phyloP scores from a whole-genome alignment of 2,888 invertebrate species.

The Leucoma salicis region DNA sequence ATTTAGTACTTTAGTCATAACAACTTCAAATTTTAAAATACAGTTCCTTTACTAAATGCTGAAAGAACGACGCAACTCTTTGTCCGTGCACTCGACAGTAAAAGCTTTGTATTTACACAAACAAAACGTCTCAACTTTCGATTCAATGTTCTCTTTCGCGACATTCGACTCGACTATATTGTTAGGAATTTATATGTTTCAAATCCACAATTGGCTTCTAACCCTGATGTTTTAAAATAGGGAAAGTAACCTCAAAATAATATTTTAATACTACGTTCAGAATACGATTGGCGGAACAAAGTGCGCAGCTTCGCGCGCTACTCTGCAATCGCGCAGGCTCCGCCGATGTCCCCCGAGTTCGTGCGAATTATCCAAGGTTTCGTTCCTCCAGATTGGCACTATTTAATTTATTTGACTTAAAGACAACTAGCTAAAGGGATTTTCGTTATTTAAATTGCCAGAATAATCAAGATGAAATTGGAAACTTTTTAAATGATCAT shows the following conservation, averaged over 20 bases:
- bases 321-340: slow-evolving; percentile 52
- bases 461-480: slow-evolving; percentile 14
- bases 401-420: slow-evolving; percentile 11
- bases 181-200: slow-evolving; percentile 45
- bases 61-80: slow-evolving; percentile 65
- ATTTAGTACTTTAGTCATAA: slow-evolving; percentile 43
- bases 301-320: slow-evolving; percentile 56
- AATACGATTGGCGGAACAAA: slow-evolving; percentile 64
- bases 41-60: slow-evolving; percentile 51
- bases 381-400: slow-evolving; percentile 35
- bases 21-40: slow-evolving; percentile 56
- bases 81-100: slow-evolving; percentile 80
- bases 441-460: slow-evolving; percentile 14
- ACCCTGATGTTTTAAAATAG: slow-evolving; percentile 56
- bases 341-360: slow-evolving; percentile 53
- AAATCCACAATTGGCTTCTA: slow-evolving; percentile 46
- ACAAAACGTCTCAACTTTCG: slow-evolving; percentile 78
- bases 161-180: slow-evolving; percentile 70
- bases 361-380: slow-evolving; percentile 40
- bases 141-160: slow-evolving; percentile 73
- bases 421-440: neutral
- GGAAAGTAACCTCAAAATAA: slow-evolving; percentile 77
- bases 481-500: too few species aligned
- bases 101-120: slow-evolving; percentile 81
- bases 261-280: slow-evolving; percentile 75